Evolutionary conservation across 2,888 invertebrate genomes (phyloP).

Genomic region (Acrocera orbiculus): DNA sequence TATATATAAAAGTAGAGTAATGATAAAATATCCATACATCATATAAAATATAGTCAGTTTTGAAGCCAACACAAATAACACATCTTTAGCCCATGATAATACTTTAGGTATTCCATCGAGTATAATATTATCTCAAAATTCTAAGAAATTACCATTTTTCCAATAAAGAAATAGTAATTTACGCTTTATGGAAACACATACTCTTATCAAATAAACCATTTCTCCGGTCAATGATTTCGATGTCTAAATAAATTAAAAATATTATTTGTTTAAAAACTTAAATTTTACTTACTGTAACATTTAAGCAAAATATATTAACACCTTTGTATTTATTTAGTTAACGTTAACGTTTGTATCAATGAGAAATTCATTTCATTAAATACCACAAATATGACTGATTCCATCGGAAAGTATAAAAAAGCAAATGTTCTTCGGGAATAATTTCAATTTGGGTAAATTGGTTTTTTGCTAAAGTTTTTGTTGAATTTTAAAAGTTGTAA

Average conservation of each 20-base stretch:
- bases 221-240: slow-evolving; percentile 46
- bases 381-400: slow-evolving; percentile 64
- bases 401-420: slow-evolving; percentile 47
- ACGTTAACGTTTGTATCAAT: slow-evolving; percentile 52
- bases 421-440: slow-evolving; percentile 47
- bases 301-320: slow-evolving; percentile 71
- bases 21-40: too few species aligned
- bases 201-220: slow-evolving; percentile 53
- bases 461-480: slow-evolving; percentile 86
- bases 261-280: neutral
- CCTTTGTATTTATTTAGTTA: slow-evolving; percentile 83
- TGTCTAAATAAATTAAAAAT: slow-evolving; percentile 23
- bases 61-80: slow-evolving; percentile 77
- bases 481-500: slow-evolving; percentile 72
- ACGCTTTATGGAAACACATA: slow-evolving; percentile 76
- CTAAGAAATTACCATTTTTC: slow-evolving; percentile 65
- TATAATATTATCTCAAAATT: slow-evolving; percentile 53
- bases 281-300: slow-evolving; percentile 38
- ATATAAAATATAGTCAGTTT: slow-evolving; percentile 60
- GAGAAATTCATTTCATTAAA: slow-evolving; percentile 65
- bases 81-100: slow-evolving; percentile 65
- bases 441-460: slow-evolving; percentile 82
- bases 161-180: slow-evolving; percentile 77
- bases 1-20: neutral
- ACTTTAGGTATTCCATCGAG: slow-evolving; percentile 65